A percentile compares a stretch with the other conserved stretches of the same genome.
Evolutionary conservation across 2,113 vertebrate species (phyloP).

Genomic region (Otocyon megalotis): DNA sequence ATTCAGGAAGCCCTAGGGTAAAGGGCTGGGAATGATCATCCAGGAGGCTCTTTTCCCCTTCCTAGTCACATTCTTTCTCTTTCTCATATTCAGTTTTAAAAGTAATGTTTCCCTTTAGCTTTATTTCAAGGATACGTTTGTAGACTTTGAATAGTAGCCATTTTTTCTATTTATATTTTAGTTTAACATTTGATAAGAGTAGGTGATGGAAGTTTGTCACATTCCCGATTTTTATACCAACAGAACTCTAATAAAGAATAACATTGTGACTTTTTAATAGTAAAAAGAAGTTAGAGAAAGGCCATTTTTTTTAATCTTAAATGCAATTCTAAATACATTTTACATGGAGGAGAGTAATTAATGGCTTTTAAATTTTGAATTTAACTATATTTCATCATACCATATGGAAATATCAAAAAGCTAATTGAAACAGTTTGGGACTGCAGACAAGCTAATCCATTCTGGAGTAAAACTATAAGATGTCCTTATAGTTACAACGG

Average conservation of each 20-base stretch:
- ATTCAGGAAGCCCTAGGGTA: neutral
- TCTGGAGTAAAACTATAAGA: neutral
- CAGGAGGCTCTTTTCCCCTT: neutral
- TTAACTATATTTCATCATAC: neutral
- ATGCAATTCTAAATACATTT: conserved; percentile 24
- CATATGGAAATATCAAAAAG: neutral
- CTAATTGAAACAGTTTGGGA: neutral
- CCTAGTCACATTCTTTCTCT: neutral
- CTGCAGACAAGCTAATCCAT: neutral
- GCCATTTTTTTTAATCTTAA: conserved; percentile 44
- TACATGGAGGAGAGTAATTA: neutral
- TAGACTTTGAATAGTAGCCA: conserved; percentile 24
- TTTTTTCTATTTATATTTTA: conserved; percentile 41
- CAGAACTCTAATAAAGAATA: neutral
- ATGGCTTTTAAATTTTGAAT: neutral
- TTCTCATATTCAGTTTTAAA: neutral
- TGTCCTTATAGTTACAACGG: neutral
- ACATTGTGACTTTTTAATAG: neutral
- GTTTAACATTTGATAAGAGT: conserved; percentile 26
- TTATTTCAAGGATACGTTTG: neutral
- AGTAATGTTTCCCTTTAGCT: neutral
- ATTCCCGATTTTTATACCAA: conserved; percentile 23
- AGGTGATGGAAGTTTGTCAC: conserved; percentile 12
- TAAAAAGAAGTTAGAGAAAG: conserved; percentile 50
- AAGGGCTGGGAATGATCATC: neutral